A percentile compares a stretch with the other conserved stretches of the same genome.
Evolutionary conservation across 2,113 vertebrate species (phyloP).

Genomic region (Psilopsiagon aurifrons): DNA sequence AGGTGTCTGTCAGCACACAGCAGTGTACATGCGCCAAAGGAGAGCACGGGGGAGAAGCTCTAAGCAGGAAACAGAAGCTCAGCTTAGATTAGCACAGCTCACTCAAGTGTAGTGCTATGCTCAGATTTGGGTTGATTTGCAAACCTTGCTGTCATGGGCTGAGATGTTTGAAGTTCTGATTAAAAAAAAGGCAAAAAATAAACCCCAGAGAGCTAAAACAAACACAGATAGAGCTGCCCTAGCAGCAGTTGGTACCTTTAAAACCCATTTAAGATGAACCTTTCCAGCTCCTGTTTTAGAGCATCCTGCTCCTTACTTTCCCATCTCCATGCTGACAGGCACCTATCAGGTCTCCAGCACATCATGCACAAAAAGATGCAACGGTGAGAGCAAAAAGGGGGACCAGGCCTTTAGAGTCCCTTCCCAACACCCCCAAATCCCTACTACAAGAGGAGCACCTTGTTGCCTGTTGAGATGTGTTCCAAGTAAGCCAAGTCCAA

Average conservation of each 20-base stretch:
- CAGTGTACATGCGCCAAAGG: not conserved
- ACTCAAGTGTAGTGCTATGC: conserved; percentile 27
- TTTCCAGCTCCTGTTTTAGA: not conserved
- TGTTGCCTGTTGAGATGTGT: not conserved
- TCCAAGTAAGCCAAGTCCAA: not conserved
- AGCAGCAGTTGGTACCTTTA: not conserved
- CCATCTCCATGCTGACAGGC: not conserved
- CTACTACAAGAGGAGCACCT: not conserved
- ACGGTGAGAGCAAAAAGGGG: not conserved
- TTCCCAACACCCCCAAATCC: not conserved
- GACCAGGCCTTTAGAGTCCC: not conserved
- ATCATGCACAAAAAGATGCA: not conserved
- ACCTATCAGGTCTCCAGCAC: not conserved
- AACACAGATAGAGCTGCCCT: not conserved
- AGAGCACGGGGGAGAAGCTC: conserved; percentile 10
- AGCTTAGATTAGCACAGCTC: conserved; percentile 44
- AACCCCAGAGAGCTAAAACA: not conserved
- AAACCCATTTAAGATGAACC: not conserved
- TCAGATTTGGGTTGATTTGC: conserved; percentile 48
- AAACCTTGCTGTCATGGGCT: not conserved
- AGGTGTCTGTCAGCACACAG: not conserved
- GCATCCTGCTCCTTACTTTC: not conserved
- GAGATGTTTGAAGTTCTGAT: not conserved
- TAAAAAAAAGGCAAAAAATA: not conserved
- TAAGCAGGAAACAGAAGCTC: conserved; percentile 53